These are phyloP conservation scores for Siniperca obscura DNA, from an alignment of 2,797 vertebrate species.

Conservation along the genomic window DNA sequence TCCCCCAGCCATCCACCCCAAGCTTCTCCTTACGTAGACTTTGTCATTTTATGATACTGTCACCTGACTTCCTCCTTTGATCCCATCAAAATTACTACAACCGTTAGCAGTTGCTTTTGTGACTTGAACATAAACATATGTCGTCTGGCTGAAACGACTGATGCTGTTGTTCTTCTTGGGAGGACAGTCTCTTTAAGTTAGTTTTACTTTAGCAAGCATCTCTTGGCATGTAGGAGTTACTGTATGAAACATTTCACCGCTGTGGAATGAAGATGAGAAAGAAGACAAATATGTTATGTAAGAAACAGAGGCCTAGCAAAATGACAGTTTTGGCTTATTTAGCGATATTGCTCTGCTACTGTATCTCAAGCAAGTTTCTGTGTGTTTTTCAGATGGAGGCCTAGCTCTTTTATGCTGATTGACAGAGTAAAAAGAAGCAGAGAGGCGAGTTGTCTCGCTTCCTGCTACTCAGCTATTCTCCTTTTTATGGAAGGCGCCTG, in stretches of 20 bases:
- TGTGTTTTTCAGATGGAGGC: slow-evolving; percentile 23
- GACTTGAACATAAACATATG: background rate
- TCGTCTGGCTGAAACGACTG: background rate
- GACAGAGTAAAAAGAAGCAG: slow-evolving; percentile 29
- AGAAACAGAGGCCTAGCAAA: slow-evolving; percentile 20
- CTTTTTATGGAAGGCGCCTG: background rate
- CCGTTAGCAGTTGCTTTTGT: background rate
- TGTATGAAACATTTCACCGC: slow-evolving; percentile 12
- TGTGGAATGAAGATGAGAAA: background rate
- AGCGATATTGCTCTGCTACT: slow-evolving; percentile 16
- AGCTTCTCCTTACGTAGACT: background rate
- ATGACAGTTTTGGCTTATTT: slow-evolving; percentile 4
- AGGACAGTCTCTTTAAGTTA: slow-evolving; percentile 6
- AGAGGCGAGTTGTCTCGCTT: slow-evolving; percentile 25
- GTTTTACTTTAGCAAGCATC: slow-evolving; percentile 10
- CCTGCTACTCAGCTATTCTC: background rate
- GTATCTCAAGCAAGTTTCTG: slow-evolving; percentile 17
- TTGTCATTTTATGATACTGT: background rate
- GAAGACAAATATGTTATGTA: slow-evolving; percentile 16
- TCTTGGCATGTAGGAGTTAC: slow-evolving; percentile 10
- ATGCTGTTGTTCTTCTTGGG: background rate
- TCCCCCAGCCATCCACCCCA: background rate
- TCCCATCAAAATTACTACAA: background rate
- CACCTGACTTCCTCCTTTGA: background rate
- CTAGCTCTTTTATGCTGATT: slow-evolving; percentile 27